Evolutionary conservation across 2,113 vertebrate species (phyloP), one percentile per base, ranked within the genome.

Genomic region (Corydoras maculifer): DNA sequence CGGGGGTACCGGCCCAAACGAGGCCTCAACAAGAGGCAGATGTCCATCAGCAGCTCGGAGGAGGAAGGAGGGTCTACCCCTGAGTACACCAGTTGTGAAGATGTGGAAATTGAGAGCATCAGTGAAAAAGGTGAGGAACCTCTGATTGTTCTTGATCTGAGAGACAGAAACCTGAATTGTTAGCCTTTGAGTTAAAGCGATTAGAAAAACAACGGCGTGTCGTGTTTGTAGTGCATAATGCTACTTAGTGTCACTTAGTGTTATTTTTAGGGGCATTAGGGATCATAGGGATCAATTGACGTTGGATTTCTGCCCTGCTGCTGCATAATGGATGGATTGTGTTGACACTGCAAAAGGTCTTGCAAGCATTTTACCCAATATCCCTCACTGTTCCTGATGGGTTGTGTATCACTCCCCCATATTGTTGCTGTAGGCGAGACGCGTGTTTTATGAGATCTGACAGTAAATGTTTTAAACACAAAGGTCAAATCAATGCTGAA

Each of bases 21-120:
- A 75, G 93, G 93, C 48, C 90, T 91, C 82, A 96, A 96, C 87
- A 95, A 92, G 90, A 88, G 95, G 82, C 97, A 97, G 89, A 96
- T 98, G 94, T 98, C 97, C 71, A 94, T 99, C 87, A 99, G 97
- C 90, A 99, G 97, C 90, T 98, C 97, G 48, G 96, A 99, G 86
- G 97, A 99, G 86, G 97, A 98, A 88, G 95, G 94, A 75, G 96
- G 94, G 82, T 99, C 97, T 77, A 98, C 96, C 75, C 97, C 97
- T 18, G 97, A 99, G 88, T 98, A 97, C 90, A 99, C 96, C 83
- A 99, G 97, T 88, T 99, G 97, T 85, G 97, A 99, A 88, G 97
- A 99, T 83, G 92, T 96, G 84, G 95, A 99, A 90, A 94, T 98
- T 82, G 95, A 99, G 90, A 97, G 95, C 81, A 89, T 98, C 83